phyloP scores from a whole-genome alignment of 2,888 invertebrate species.

The Norana najaformis region DNA sequence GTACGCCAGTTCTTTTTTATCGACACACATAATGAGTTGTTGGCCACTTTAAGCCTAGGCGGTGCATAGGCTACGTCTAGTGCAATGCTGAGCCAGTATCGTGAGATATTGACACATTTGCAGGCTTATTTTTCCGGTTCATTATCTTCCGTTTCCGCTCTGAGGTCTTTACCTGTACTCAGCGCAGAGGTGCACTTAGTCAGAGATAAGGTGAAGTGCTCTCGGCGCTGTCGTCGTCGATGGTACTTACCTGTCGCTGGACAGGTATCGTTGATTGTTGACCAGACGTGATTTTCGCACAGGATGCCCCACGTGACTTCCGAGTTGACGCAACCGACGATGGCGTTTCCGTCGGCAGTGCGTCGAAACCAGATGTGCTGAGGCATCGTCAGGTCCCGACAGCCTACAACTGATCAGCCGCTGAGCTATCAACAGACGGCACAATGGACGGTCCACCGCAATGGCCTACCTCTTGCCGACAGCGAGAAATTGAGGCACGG shows the following conservation, averaged over 20 bases:
- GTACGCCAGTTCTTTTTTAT: neutral
- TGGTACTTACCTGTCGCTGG: slow-evolving; percentile 8
- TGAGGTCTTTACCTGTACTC: neutral
- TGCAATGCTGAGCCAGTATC: neutral
- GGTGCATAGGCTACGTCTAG: neutral
- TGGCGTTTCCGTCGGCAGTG: slow-evolving; percentile 20
- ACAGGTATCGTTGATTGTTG: slow-evolving; percentile 25
- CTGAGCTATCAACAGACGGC: neutral
- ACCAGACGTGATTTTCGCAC: slow-evolving; percentile 28
- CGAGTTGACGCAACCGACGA: slow-evolving; percentile 26
- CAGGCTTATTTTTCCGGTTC: neutral
- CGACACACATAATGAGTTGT: neutral
- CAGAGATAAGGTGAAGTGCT: neutral
- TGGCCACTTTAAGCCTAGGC: neutral
- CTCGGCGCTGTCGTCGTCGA: neutral
- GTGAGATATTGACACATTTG: neutral
- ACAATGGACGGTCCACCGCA: too few species aligned
- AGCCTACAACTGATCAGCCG: slow-evolving; percentile 19
- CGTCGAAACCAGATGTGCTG: slow-evolving; percentile 26
- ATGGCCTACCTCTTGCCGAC: too few species aligned
- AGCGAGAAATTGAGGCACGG: too few species aligned
- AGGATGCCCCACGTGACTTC: slow-evolving; percentile 31
- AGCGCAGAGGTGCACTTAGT: neutral
- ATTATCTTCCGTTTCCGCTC: neutral
- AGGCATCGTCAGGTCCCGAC: slow-evolving; percentile 18